phyloP scores from a whole-genome alignment of 2,797 vertebrate genomes.

The Brachymystax lenok region DNA sequence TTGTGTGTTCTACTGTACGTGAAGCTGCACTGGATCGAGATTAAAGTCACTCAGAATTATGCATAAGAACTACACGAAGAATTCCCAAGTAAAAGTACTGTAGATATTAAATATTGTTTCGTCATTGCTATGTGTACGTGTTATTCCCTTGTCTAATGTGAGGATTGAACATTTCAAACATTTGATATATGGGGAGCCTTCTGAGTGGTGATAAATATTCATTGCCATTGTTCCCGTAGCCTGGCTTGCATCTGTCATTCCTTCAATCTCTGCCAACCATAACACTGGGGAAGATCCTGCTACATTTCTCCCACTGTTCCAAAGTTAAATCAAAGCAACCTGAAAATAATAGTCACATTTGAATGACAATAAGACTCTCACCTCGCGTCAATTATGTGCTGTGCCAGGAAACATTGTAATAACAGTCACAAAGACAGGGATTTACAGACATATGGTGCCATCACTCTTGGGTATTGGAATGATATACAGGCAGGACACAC shows the following conservation, averaged over 20 bases:
- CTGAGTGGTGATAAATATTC: constrained; percentile 52
- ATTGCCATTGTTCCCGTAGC: constrained; percentile 36
- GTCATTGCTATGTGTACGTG: neutral
- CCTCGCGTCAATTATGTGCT: constrained; percentile 40
- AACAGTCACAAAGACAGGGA: constrained; percentile 31
- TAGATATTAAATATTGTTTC: neutral
- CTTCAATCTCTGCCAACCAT: constrained; percentile 38
- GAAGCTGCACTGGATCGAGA: neutral
- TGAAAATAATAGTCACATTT: constrained; percentile 51
- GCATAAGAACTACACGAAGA: neutral
- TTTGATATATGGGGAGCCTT: constrained; percentile 13
- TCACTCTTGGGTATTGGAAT: constrained; percentile 45
- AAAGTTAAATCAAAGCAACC: constrained; percentile 40
- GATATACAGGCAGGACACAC: constrained; percentile 26
- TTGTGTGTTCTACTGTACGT: neutral
- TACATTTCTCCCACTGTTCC: constrained; percentile 22
- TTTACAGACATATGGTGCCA: constrained; percentile 41
- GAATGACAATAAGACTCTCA: constrained; percentile 48
- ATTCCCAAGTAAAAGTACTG: neutral
- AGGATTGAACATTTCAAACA: constrained; percentile 34
- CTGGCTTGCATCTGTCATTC: constrained; percentile 16
- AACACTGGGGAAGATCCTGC: constrained; percentile 37
- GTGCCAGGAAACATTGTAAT: constrained; percentile 37
- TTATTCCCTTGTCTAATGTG: constrained; percentile 22
- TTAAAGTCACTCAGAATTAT: neutral